Base-by-base conservation (phyloP, 2,888 invertebrate genomes). In the Apodemia duryi region DNA sequence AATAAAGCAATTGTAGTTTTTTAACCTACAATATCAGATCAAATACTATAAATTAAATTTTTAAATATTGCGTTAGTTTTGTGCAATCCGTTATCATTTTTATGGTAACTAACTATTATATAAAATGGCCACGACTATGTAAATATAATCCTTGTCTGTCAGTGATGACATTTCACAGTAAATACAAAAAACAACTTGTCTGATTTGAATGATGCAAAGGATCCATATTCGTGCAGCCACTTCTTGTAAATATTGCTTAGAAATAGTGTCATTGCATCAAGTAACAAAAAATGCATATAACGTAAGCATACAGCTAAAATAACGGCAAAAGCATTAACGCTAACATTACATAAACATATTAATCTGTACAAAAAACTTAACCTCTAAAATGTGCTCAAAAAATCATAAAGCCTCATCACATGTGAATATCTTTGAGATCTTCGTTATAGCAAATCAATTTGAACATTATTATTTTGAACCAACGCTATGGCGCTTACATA, bases 381-480 rank as follows among this genome's bases (percentile, higher is more conserved):
- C 77, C 75, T 75, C 75, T 77, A 78, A 75, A 77, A 73, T 80
- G 77, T 81, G 80, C 76, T 78, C 75, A 77, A 21, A 78, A 75
- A 74, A 74, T 71, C 62, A 74, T 75, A 77, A 81, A 86, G 87
- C 87, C 86, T 88, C 88, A 80, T 83, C 78, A 84, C 81, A 80
- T 75, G 77, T 78, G 77, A 79, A 81, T 77, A 81, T 81, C 84
- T 82, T 79, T 86, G 87, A 87, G 87, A 87, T 87, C 87, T 82
- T 57, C 57, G 57, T 57, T 57, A 57, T 32, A 57, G 57, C 57
- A 57, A 54, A 57, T 57, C 32, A 57, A 13, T 68, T 61, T 63
- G 49, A 63, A 64, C 62, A 57, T 52, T 63, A 65, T 61, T 43
- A 63, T 54, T 63, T 63, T 61, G 61, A 65, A 61, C 63, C 60